Conservation (phyloP, 2,113 vertebrate species). For the Synodontis membranacea region DNA sequence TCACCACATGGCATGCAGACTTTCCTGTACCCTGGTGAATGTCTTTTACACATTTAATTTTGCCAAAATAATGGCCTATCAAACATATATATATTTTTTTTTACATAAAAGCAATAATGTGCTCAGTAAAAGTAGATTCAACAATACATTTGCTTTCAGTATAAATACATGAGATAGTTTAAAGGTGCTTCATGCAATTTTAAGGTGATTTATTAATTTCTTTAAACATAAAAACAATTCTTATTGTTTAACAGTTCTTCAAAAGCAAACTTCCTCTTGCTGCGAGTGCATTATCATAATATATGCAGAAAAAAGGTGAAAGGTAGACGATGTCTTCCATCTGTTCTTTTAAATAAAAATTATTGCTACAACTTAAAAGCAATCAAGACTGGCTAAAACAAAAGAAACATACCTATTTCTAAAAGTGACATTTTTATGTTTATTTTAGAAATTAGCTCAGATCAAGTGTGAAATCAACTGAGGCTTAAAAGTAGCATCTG, state of each 20-base stretch:
- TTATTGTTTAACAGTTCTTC: background rate
- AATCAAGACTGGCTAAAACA: background rate
- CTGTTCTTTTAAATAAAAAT: background rate
- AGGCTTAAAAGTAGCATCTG: constrained; percentile 18
- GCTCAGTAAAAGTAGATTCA: background rate
- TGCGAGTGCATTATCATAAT: background rate
- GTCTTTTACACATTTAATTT: background rate
- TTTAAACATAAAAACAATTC: background rate
- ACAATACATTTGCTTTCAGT: background rate
- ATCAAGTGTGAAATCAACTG: constrained; percentile 25
- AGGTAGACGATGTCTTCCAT: background rate
- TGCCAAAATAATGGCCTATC: background rate
- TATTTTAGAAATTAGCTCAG: background rate
- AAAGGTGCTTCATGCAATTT: background rate
- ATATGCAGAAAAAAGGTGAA: background rate
- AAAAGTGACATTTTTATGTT: background rate
- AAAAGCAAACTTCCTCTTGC: background rate
- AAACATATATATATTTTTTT: background rate
- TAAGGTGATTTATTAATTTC: background rate
- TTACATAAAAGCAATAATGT: background rate
- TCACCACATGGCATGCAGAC: background rate
- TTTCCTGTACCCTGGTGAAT: background rate
- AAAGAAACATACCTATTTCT: background rate
- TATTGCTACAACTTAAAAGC: background rate
- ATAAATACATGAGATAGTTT: background rate